Evolutionary conservation across 2,797 vertebrate species (phyloP).

Genomic region (Enteromius paludinosus): DNA sequence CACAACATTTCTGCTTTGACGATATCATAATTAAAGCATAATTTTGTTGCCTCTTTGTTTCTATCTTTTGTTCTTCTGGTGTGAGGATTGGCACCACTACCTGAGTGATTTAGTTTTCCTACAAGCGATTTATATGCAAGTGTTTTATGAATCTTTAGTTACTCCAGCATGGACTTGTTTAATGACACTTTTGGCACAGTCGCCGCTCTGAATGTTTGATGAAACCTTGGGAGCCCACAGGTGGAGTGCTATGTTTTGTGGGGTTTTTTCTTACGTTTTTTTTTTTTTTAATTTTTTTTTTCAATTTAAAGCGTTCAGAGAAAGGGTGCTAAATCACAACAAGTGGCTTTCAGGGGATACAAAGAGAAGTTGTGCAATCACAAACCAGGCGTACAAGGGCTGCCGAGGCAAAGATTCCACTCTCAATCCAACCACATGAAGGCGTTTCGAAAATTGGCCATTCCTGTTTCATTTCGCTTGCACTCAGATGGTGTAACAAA

Average conservation of each 20-base stretch:
- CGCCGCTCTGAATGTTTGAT: constrained; percentile 1
- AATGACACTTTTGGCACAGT: constrained; percentile 39
- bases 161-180: constrained; percentile 70
- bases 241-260: constrained; percentile 31
- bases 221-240: constrained; percentile 45
- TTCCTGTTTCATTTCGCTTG: constrained; percentile 32
- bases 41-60: constrained; percentile 63
- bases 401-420: constrained; percentile 34
- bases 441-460: constrained; percentile 25
- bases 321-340: constrained; percentile 49
- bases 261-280: background rate
- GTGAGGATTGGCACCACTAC: constrained; percentile 3
- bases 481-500: constrained; percentile 44
- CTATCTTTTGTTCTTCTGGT: constrained; percentile 63
- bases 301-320: constrained; percentile 36
- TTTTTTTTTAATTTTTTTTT: background rate
- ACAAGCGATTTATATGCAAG: constrained; percentile 68
- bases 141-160: constrained; percentile 69
- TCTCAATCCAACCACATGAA: constrained; percentile 48
- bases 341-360: constrained; percentile 40
- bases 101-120: constrained; percentile 54
- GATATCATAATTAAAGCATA: constrained; percentile 72
- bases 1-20: constrained; percentile 70
- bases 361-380: constrained; percentile 43
- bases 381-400: constrained; percentile 4